Conservation (phyloP, 2,113 vertebrate genomes). For the Naja naja region DNA sequence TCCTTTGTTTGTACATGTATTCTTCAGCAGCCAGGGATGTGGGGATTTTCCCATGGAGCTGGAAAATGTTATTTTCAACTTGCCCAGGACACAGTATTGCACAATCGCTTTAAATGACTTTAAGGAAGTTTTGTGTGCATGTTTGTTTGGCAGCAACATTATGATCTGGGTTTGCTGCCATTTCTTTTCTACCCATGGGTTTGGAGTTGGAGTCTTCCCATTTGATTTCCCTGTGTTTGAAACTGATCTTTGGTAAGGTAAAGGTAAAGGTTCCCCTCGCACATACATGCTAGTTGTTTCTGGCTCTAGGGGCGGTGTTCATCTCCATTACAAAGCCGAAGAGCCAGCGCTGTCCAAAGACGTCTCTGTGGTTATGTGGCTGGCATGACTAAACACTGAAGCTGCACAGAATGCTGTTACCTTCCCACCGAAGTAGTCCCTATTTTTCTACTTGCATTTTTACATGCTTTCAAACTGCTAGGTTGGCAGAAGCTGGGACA, state of each 20-base stretch:
- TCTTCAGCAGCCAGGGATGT: not conserved
- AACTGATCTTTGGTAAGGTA: not conserved
- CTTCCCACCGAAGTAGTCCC: too few relatives aligned
- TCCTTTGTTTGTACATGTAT: not conserved
- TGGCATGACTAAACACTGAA: too few relatives aligned
- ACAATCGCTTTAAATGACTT: not conserved
- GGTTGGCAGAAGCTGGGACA: too few relatives aligned
- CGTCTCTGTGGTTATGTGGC: too few relatives aligned
- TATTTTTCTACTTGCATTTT: too few relatives aligned
- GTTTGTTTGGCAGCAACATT: not conserved
- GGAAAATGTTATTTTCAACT: not conserved
- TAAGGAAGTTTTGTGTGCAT: not conserved
- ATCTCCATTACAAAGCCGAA: too few relatives aligned
- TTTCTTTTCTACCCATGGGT: not conserved
- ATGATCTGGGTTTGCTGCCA: not conserved
- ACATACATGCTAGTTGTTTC: too few relatives aligned
- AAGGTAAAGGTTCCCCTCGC: too few relatives aligned
- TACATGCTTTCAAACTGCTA: too few relatives aligned
- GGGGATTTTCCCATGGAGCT: not conserved
- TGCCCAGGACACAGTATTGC: not conserved
- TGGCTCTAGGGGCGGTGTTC: too few relatives aligned
- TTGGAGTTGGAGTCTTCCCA: not conserved
- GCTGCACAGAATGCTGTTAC: too few relatives aligned
- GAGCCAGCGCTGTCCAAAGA: too few relatives aligned
- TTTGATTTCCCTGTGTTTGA: not conserved